Evolutionary conservation across 2,888 invertebrate species (phyloP), one percentile per base, ranked within the genome.

Genomic region (Torymus tubicola): DNA sequence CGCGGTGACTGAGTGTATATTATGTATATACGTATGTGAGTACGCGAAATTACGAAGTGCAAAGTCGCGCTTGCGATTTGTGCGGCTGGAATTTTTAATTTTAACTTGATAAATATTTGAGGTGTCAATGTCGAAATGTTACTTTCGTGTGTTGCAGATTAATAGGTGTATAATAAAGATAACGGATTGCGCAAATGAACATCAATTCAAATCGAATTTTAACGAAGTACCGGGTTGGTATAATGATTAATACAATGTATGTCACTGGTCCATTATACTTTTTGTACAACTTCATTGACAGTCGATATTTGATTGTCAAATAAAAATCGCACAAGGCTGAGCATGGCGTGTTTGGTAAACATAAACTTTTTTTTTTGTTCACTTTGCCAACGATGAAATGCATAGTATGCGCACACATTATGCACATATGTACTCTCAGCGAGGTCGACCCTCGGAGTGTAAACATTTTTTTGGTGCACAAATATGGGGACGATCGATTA

Each of bases 351-450:
- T 31, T 67, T 67, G 80, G 12, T 68, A 64, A 78, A 50, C 58
- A 61, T 63, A 63, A 72, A 83, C 81, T 81, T 84, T 80, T 83
- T 81, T 81, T 83, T 80, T 83, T 81, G 78, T 83, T 60, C 69
- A 60, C 18, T 81, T 64, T 74, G 74, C 21, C 57, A 57, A 65
- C 55, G 16, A 42, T 55, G 57, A 55, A 60, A 58, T 67, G 60
- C 74, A 67, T n/a, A 63, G 60, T 16, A 61, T 31, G 68, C 21
- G 68, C 21, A 21, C 60, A 18, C 50, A 74, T 50, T 74, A 58
- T 65, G 64, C 73, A 42, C 42, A 12, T 61, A 18, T 69, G 76
- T 76, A 68, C 68, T 24, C 68, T 24, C 42, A 76, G 63, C 50
- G 31, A 76, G 68, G 76, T 61, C 61, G 67, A 76, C 16, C 68